These are phyloP conservation scores for Bembecia ichneumoniformis DNA, from an alignment of 2,888 invertebrate genomes.

Conservation along the genomic window DNA sequence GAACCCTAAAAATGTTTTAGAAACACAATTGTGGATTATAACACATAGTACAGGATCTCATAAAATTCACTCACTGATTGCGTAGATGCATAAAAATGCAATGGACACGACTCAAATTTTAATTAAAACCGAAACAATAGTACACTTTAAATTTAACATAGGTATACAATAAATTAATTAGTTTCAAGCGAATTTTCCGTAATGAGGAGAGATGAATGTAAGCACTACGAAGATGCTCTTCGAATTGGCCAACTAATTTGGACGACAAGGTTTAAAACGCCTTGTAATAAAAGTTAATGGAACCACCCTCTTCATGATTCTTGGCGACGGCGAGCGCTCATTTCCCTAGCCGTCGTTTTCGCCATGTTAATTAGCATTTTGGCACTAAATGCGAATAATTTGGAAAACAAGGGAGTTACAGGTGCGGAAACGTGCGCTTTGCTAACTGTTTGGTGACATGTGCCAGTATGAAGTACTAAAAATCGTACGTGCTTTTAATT, in stretches of 20 bases:
- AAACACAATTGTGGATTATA: no score
- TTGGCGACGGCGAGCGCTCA: slow-evolving; percentile 57
- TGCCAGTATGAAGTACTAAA: neutral
- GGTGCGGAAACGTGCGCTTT: slow-evolving; percentile 10
- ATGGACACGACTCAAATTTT: neutral
- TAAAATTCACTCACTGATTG: no score
- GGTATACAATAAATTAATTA: slow-evolving; percentile 35
- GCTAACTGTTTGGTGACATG: slow-evolving; percentile 6
- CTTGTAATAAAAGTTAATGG: slow-evolving; percentile 69
- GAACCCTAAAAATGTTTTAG: no score
- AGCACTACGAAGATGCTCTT: slow-evolving; percentile 41
- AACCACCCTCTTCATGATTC: slow-evolving; percentile 59
- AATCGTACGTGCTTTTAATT: neutral
- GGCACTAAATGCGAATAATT: slow-evolving; percentile 61
- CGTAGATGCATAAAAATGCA: no score
- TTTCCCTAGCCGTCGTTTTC: slow-evolving; percentile 52
- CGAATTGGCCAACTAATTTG: slow-evolving; percentile 67
- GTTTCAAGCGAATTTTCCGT: slow-evolving; percentile 39
- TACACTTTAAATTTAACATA: slow-evolving; percentile 16
- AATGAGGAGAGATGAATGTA: slow-evolving; percentile 39
- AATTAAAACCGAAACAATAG: neutral
- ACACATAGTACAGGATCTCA: no score
- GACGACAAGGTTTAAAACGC: slow-evolving; percentile 64
- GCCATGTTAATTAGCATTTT: slow-evolving; percentile 67
- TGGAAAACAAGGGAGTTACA: slow-evolving; percentile 32